Base-by-base conservation (phyloP, 2,888 invertebrate genomes). In the Lottia scabra region DNA sequence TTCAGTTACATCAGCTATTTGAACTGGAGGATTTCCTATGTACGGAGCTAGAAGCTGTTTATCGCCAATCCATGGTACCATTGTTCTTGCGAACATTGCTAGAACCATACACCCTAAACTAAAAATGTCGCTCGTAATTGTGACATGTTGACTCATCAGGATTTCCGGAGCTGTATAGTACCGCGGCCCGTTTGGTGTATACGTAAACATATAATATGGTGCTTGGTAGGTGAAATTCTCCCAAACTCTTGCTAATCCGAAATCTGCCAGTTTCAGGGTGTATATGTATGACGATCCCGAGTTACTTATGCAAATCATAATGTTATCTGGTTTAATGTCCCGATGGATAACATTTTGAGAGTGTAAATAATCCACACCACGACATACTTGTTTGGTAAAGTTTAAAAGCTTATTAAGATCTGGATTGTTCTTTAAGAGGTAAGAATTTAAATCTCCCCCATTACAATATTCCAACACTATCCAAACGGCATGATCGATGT, bases 351-450 rank as follows among this genome's bases (percentile, higher is more conserved):
- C 15, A 0, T 12, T 3, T n/a, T 56, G 8, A 5, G n/a, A n/a
- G 6, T 56, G 56, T 12, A 56, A 23, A 56, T 56, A 56, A 8
- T 16, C 16, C 3, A 48, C 48, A 16, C 48, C 48, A 19, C n/a
- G n/a, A n/a, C n/a, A n/a, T n/a, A n/a, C n/a, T n/a, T n/a, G n/a
- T n/a, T n/a, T n/a, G n/a, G n/a, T 19, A 19, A 48, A 48, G 19
- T 48, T 3, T 19, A 48, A 0, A 56, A 56, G 23, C 23, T 0
- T 10, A n/a, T 6, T 0, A 4, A 5, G 0, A 2, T 10, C 2
- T 0, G 6, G 23, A 10, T 0, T 8, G 1, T 0, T 0, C 8
- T 2, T n/a, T 1, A 56, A 23, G 2, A 56, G n/a, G 0, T 2
- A n/a, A 4, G 19, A 19, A 56, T 56, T 56, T 23, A 19, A 56